These are phyloP conservation scores for Pampusana beccarii DNA, from an alignment of 2,113 vertebrate genomes.

Conservation along the genomic window DNA sequence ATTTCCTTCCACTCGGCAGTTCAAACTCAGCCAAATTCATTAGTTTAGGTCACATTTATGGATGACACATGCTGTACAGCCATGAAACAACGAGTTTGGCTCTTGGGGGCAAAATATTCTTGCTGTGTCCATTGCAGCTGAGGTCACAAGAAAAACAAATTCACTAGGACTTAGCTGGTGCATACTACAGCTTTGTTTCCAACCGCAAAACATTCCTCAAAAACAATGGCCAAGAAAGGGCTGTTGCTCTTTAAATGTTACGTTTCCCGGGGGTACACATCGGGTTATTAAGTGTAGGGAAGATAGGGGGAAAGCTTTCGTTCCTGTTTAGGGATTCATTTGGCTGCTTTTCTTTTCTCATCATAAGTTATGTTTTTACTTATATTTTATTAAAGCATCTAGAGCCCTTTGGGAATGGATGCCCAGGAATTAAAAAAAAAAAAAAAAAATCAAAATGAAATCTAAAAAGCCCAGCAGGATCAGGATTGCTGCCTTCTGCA, in stretches of 20 bases:
- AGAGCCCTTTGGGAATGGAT: constrained; percentile 11
- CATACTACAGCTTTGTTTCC: not conserved
- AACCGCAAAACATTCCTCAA: constrained; percentile 29
- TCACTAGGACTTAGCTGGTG: constrained; percentile 2
- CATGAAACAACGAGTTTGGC: not conserved
- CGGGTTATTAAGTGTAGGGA: not conserved
- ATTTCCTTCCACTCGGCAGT: not conserved
- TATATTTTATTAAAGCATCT: constrained; percentile 17
- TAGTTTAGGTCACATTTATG: constrained; percentile 18
- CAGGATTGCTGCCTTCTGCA: not conserved
- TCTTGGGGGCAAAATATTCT: not conserved
- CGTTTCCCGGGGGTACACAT: not conserved
- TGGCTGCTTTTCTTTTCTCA: constrained; percentile 6
- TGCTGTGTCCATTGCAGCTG: not conserved
- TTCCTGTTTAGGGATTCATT: constrained; percentile 1
- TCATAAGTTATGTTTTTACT: constrained; percentile 22
- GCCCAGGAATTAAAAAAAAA: not conserved
- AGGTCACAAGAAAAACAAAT: constrained; percentile 36
- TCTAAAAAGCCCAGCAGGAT: not conserved
- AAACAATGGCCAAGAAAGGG: constrained; percentile 23
- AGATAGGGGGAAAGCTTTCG: not conserved
- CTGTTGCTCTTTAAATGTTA: not conserved
- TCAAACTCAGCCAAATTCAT: not conserved
- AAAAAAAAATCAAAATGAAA: not conserved
- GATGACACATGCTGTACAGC: not conserved